These are phyloP conservation scores for Thysanoteuthis rhombus DNA, from an alignment of 2,888 invertebrate genomes.

Conservation along the genomic window DNA sequence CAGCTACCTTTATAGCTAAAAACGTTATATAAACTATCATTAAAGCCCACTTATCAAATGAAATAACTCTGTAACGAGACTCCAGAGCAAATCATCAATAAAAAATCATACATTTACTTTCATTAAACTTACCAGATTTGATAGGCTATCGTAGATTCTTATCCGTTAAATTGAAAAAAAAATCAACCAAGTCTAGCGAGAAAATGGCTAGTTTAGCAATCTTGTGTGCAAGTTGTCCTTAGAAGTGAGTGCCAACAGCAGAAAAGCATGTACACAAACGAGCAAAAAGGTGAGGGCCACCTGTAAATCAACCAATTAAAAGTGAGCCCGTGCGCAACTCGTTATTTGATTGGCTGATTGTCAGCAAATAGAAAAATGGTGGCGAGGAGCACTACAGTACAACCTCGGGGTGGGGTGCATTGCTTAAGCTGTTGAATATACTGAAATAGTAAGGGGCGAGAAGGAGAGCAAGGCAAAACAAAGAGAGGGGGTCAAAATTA, in stretches of 20 bases:
- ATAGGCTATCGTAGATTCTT: too few species aligned
- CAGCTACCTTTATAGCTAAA: too few species aligned
- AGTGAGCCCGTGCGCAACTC: background rate
- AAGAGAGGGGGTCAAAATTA: background rate
- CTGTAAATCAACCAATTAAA: constrained; percentile 12
- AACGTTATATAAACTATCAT: too few species aligned
- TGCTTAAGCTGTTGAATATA: constrained; percentile 12
- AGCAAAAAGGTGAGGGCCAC: background rate
- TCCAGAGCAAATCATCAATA: too few species aligned
- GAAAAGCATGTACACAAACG: background rate
- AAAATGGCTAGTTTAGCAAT: too few species aligned
- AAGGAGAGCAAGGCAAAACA: background rate
- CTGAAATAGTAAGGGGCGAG: background rate
- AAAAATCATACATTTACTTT: too few species aligned
- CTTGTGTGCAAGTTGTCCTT: too few species aligned
- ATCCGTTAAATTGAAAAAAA: too few species aligned
- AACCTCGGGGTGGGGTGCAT: background rate
- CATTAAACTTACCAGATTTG: too few species aligned
- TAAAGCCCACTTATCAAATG: too few species aligned
- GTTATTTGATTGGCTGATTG: background rate
- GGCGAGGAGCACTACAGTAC: background rate
- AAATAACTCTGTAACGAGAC: too few species aligned
- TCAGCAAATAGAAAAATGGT: background rate
- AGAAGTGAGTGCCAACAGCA: background rate
- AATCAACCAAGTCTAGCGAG: too few species aligned